These are phyloP conservation scores for Micropterix aruncella DNA, from an alignment of 2,888 invertebrate genomes.

Conservation along the genomic window DNA sequence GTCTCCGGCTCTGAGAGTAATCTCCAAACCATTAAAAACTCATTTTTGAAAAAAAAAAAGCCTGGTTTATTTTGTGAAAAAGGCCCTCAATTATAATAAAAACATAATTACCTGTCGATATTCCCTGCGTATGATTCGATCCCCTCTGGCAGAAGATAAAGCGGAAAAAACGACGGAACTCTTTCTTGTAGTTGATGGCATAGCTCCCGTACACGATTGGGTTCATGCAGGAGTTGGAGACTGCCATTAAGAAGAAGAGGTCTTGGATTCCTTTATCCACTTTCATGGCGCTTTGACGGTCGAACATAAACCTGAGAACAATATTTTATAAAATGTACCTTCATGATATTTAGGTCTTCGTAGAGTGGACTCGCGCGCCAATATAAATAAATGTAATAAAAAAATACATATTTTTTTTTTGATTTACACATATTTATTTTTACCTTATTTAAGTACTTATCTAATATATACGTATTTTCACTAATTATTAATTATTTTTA, in stretches of 20 bases:
- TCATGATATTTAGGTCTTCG: not conserved
- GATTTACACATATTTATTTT: no score
- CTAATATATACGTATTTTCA: no score
- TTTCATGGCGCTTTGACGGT: constrained; percentile 46
- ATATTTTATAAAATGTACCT: constrained; percentile 3
- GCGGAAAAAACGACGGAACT: not conserved
- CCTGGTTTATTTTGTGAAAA: no score
- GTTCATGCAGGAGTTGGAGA: constrained; percentile 69
- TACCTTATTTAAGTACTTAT: no score
- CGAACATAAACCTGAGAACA: constrained; percentile 50
- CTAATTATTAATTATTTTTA: no score
- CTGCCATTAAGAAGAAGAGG: constrained; percentile 63
- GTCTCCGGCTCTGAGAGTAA: no score
- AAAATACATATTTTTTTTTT: constrained; percentile 5
- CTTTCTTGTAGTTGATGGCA: constrained; percentile 36
- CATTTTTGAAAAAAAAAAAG: no score
- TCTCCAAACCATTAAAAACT: no score
- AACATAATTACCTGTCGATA: no score
- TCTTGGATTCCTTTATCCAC: constrained; percentile 53
- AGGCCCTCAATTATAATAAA: no score
- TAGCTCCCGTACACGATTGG: constrained; percentile 66
- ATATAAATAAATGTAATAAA: constrained; percentile 1
- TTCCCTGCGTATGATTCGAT: no score
- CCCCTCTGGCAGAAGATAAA: not conserved
- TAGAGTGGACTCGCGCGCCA: not conserved